Conservation (phyloP, 1,140 invertebrate species). For the Drosophila kikkawai region DNA sequence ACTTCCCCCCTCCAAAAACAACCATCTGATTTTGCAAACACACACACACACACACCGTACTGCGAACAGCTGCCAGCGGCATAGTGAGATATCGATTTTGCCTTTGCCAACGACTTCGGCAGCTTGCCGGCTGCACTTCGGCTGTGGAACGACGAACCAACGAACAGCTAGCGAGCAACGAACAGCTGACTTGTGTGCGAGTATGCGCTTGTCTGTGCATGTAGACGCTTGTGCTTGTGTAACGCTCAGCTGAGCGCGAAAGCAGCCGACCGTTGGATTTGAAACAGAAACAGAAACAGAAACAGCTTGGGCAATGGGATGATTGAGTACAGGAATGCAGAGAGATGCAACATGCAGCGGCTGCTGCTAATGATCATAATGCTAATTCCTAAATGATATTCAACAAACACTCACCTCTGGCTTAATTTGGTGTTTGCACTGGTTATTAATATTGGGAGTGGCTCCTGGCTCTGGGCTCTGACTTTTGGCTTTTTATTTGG, state of each 20-base stretch:
- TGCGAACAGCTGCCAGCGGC: slow-evolving; percentile 64
- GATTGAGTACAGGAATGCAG: slow-evolving; percentile 3
- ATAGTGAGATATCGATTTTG: slow-evolving; percentile 67
- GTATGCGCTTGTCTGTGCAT: slow-evolving; percentile 22
- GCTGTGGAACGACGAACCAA: neutral
- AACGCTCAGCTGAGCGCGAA: slow-evolving; percentile 65
- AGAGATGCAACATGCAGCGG: slow-evolving; percentile 35
- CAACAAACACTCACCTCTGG: slow-evolving; percentile 31
- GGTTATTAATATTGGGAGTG: slow-evolving; percentile 32
- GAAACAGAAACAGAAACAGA: neutral
- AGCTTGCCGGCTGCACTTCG: slow-evolving; percentile 40
- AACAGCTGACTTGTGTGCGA: slow-evolving; percentile 46
- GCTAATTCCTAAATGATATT: neutral
- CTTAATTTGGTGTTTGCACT: neutral
- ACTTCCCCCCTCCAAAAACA: slow-evolving; percentile 2
- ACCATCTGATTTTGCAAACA: slow-evolving; percentile 64
- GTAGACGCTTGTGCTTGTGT: slow-evolving; percentile 31
- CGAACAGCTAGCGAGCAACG: slow-evolving; percentile 13
- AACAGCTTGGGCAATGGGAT: slow-evolving; percentile 19
- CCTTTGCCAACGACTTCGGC: slow-evolving; percentile 18
- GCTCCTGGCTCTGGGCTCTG: slow-evolving; percentile 11
- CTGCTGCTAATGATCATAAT: neutral
- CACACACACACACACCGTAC: slow-evolving; percentile 7
- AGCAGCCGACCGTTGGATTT: slow-evolving; percentile 65
- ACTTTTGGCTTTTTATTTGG: slow-evolving; percentile 33